Conservation (phyloP, 2,797 vertebrate genomes). For the Onychomys leucogaster region DNA sequence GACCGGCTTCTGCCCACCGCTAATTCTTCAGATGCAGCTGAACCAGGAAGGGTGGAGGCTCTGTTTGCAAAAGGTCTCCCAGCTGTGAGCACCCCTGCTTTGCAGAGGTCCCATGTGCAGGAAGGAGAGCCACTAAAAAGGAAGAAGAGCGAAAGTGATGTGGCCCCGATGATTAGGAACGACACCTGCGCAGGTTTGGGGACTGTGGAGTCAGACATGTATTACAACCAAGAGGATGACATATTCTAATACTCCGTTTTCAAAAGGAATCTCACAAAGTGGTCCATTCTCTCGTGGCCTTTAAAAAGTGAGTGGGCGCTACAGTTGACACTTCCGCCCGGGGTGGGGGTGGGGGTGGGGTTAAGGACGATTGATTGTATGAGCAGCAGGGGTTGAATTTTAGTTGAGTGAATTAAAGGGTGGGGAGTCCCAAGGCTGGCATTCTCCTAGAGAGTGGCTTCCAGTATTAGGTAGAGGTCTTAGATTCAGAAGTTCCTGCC, state of each 20-base stretch:
- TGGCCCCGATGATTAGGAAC: neutral
- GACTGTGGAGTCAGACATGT: slow-evolving; percentile 72
- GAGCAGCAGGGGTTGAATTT: neutral
- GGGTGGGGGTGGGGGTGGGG: too few species aligned
- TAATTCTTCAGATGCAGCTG: neutral
- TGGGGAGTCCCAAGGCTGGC: neutral
- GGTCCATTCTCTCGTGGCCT: neutral
- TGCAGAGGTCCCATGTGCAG: neutral
- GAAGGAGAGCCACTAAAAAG: slow-evolving; percentile 36
- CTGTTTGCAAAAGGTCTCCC: slow-evolving; percentile 45
- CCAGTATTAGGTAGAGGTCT: neutral
- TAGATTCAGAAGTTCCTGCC: neutral
- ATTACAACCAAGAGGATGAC: slow-evolving; percentile 77
- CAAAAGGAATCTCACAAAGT: neutral
- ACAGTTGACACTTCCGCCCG: neutral
- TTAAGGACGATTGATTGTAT: neutral
- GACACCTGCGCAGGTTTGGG: neutral
- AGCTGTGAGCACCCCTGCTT: neutral
- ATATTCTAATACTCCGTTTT: slow-evolving; percentile 7
- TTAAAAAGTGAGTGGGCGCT: neutral
- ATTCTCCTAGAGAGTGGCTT: neutral
- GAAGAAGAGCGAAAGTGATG: slow-evolving; percentile 17
- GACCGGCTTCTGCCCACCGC: neutral
- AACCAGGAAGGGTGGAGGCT: neutral
- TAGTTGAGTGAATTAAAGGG: neutral